These are phyloP conservation scores for Catharus bicknelli DNA, from an alignment of 2,113 vertebrate species.

Conservation along the genomic window DNA sequence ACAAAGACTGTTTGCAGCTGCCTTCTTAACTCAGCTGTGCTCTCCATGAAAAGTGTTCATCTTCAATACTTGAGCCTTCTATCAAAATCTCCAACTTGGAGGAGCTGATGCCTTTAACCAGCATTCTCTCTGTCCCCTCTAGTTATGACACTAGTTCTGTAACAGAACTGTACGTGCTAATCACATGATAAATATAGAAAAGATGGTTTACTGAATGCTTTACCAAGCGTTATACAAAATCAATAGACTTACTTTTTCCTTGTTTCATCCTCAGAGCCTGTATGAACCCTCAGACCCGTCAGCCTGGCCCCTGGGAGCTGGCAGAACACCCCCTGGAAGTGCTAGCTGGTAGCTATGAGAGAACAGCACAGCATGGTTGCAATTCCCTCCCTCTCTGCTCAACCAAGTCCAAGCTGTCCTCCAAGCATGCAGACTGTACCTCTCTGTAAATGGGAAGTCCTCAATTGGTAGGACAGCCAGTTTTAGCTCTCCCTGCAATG, in stretches of 20 bases:
- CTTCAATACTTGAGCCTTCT: not conserved
- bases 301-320: not conserved
- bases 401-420: not conserved
- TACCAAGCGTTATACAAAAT: not conserved
- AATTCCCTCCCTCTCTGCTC: not conserved
- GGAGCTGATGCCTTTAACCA: not conserved
- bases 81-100: not conserved
- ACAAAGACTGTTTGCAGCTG: not conserved
- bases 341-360: not conserved
- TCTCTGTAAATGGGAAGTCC: not conserved
- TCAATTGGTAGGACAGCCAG: not conserved
- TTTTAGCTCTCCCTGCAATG: not conserved
- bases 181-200: not conserved
- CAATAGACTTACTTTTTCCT: not conserved
- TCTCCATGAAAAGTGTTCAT: not conserved
- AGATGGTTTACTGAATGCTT: not conserved
- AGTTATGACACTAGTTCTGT: not conserved
- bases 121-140: not conserved
- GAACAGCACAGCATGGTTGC: rapidly evolving
- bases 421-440: not conserved
- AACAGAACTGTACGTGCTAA: not conserved
- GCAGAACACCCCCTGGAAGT: not conserved
- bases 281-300: not conserved
- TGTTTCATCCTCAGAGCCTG: not conserved
- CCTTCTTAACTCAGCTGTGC: not conserved